Evolutionary conservation across 2,113 vertebrate species (phyloP).

Genomic region (Malurus melanocephalus): DNA sequence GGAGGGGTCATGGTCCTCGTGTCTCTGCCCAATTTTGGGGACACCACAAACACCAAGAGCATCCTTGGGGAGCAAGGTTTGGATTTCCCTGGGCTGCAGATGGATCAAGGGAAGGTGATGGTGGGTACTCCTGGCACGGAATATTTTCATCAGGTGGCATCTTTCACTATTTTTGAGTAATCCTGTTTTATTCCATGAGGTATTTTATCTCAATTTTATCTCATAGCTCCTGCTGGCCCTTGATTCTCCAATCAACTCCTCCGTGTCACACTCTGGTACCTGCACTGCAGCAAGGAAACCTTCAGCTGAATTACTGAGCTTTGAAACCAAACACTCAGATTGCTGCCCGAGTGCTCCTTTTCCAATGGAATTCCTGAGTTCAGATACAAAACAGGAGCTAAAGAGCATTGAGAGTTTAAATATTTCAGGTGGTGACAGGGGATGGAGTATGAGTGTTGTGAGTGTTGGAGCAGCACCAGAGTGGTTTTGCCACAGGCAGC

Average conservation of each 20-base stretch:
- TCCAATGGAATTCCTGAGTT: background rate
- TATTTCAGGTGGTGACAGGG: background rate
- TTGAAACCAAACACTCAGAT: background rate
- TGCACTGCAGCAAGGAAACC: background rate
- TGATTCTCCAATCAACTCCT: background rate
- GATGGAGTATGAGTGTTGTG: background rate
- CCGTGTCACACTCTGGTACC: fast-evolving
- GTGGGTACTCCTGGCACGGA: background rate
- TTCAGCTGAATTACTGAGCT: background rate
- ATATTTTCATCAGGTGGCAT: background rate
- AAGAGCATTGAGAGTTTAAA: background rate
- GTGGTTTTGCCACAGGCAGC: background rate
- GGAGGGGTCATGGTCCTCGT: background rate
- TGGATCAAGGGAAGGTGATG: background rate
- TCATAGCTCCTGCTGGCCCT: background rate
- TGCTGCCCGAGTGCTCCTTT: fast-evolving
- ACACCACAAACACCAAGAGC: background rate
- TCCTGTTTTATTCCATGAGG: background rate
- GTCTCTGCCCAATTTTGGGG: background rate
- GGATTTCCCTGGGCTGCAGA: background rate
- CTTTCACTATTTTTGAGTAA: background rate
- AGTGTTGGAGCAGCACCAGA: background rate
- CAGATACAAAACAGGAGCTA: background rate
- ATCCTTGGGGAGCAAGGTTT: background rate
- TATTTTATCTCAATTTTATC: background rate